Base-by-base conservation (phyloP, 2,113 vertebrate species). In the Callithrix jacchus region DNA sequence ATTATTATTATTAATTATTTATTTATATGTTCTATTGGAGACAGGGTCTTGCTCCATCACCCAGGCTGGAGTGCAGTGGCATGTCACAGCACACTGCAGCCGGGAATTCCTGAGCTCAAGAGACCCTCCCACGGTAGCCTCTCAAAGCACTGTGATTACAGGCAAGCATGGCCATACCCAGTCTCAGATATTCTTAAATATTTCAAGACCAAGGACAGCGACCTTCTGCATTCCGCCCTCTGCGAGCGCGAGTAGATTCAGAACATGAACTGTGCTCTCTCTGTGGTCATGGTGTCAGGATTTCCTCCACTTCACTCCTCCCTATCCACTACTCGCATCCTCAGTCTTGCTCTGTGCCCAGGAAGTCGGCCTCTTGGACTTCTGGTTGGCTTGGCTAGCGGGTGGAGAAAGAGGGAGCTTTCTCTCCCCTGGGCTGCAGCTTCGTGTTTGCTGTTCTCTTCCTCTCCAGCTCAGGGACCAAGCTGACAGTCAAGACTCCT, bases 291-390 rank as follows among this genome's bases (percentile, higher is more conserved):
- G 8, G 11, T 56, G 23, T 82, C 83, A 79, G 56, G 2, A 49
- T 12, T 47, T 4, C 32, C 66, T 76, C n/a, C 25, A 5, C 79
- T 23, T 47, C 23, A n/a, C 6, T 82, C 40, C 58, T n/a, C 13
- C 12, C 3, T 8, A 82, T 71, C 35, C 16, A 17, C 17, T 64
- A 23, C 1, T 5, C 32, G 20, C 12, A 9, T 5, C 42, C 20
- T 47, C n/a, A 13, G 3, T 17, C 23, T 6, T 2, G 23, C 18
- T 66, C 40, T 6, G 0, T 47, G 32, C 30, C 18, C 0, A 11
- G 64, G 5, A 47, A 3, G 16, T 11, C 42, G 73, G 10, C n/a
- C 20, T 35, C 20, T 11, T 3, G 42, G 35, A 37, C 37, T 82
- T 87, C 52, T 47, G 18, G 49, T 17, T 93, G n/a, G 18, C 61